phyloP scores from a whole-genome alignment of 2,888 invertebrate species.

The Sinelater perroti region DNA sequence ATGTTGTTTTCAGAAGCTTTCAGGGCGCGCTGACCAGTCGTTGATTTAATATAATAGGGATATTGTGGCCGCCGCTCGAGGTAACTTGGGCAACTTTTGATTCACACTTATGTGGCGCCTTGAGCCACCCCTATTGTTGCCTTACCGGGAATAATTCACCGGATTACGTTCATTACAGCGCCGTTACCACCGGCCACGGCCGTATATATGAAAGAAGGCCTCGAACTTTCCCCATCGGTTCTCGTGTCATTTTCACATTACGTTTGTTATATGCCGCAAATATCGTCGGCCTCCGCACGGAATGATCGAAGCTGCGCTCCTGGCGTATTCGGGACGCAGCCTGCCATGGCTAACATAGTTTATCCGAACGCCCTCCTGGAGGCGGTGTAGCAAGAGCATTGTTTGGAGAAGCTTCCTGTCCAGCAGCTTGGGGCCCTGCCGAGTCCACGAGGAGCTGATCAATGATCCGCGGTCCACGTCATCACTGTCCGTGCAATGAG shows the following conservation, averaged over 20 bases:
- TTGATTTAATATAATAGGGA: slow-evolving; percentile 59
- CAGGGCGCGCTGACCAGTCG: slow-evolving; percentile 44
- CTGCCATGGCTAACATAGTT: slow-evolving; percentile 30
- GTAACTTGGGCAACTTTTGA: slow-evolving; percentile 56
- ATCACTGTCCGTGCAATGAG: slow-evolving; percentile 53
- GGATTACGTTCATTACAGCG: slow-evolving; percentile 45
- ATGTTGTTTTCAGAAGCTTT: slow-evolving; percentile 55
- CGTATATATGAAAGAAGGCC: slow-evolving; percentile 5
- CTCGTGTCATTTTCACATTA: slow-evolving; percentile 15
- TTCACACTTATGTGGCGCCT: slow-evolving; percentile 57
- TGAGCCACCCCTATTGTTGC: slow-evolving; percentile 48
- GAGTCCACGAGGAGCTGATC: slow-evolving; percentile 45
- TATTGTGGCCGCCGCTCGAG: slow-evolving; percentile 57
- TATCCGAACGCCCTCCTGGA: slow-evolving; percentile 31
- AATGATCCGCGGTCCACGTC: slow-evolving; percentile 54
- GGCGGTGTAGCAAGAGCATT: slow-evolving; percentile 27
- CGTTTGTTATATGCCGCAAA: slow-evolving; percentile 1
- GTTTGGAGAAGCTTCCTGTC: slow-evolving; percentile 39
- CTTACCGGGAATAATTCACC: slow-evolving; percentile 44
- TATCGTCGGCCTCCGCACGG: slow-evolving; percentile 7
- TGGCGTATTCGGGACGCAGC: slow-evolving; percentile 27
- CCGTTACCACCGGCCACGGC: slow-evolving; percentile 11
- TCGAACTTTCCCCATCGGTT: slow-evolving; percentile 11
- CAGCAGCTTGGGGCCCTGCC: slow-evolving; percentile 27
- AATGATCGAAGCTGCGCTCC: slow-evolving; percentile 7